These are phyloP conservation scores for Melinaea marsaeus DNA, from an alignment of 2,888 invertebrate species.

Conservation along the genomic window DNA sequence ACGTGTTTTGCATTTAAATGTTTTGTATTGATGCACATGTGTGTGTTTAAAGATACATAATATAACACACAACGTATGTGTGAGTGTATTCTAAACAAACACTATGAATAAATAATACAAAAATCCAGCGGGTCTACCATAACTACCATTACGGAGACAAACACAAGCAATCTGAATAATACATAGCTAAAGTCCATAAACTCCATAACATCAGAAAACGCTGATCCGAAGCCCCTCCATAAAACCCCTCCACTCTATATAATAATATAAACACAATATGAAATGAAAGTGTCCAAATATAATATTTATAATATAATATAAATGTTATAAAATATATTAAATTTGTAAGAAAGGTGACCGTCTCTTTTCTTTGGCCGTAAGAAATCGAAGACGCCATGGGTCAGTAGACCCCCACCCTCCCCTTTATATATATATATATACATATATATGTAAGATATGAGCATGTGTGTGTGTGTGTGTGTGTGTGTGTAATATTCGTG, in stretches of 20 bases:
- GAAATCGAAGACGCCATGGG: constrained; percentile 76
- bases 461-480: constrained; percentile 22
- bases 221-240: constrained; percentile 51
- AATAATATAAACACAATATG: constrained; percentile 75
- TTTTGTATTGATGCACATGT: too few relatives aligned
- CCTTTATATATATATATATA: neutral
- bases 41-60: too few relatives aligned
- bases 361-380: constrained; percentile 72
- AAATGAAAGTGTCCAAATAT: constrained; percentile 41
- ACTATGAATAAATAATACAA: constrained; percentile 6
- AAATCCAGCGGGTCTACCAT: neutral
- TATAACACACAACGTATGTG: too few relatives aligned
- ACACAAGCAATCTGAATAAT: constrained; percentile 1
- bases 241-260: constrained; percentile 64
- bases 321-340: neutral
- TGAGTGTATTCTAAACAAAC: neutral
- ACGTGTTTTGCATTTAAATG: too few relatives aligned
- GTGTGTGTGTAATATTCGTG: constrained; percentile 49
- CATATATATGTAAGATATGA: constrained; percentile 2
- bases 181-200: constrained; percentile 6
- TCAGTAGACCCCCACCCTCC: constrained; percentile 57
- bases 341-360: constrained; percentile 2
- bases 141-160: neutral
- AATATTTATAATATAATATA: neutral
- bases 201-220: constrained; percentile 44